Percentiles rank a stretch among this genome's conserved stretches.
These are phyloP conservation scores for Uloborus plumipes DNA, from an alignment of 2,888 invertebrate genomes.

Conservation along the genomic window DNA sequence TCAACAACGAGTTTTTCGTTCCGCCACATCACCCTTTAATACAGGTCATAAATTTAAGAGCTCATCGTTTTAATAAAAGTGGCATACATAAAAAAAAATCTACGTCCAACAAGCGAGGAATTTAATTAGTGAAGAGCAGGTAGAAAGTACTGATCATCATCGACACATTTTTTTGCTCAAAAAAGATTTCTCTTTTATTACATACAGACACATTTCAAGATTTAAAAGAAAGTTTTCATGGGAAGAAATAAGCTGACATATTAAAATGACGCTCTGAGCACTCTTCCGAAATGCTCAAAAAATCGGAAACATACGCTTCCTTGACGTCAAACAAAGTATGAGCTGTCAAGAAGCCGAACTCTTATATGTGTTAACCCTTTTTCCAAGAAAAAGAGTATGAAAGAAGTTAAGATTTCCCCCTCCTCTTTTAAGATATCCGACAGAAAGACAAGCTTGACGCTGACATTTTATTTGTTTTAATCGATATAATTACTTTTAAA, in stretches of 20 bases:
- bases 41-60: constrained; percentile 38
- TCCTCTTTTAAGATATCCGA: constrained; percentile 29
- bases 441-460: constrained; percentile 38
- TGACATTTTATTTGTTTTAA: constrained; percentile 43
- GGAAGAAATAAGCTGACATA: constrained; percentile 28
- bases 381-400: constrained; percentile 11
- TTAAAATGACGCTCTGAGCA: constrained; percentile 52
- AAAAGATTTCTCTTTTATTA: constrained; percentile 45
- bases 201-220: constrained; percentile 43
- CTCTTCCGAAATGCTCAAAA: constrained; percentile 28
- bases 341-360: constrained; percentile 51
- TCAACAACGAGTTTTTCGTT: constrained; percentile 16
- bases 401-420: background rate
- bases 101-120: constrained; percentile 15
- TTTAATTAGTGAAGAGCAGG: constrained; percentile 39
- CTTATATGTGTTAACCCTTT: constrained; percentile 34
- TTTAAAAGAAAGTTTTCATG: constrained; percentile 41
- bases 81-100: background rate
- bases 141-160: constrained; percentile 32
- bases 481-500: constrained; percentile 55
- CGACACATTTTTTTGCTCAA: constrained; percentile 23
- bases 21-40: constrained; percentile 24
- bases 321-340: constrained; percentile 55
- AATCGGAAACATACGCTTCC: constrained; percentile 55
- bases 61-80: constrained; percentile 29